Evolutionary conservation across 2,113 vertebrate species (phyloP).

Genomic region (Oreochromis tanganicae): DNA sequence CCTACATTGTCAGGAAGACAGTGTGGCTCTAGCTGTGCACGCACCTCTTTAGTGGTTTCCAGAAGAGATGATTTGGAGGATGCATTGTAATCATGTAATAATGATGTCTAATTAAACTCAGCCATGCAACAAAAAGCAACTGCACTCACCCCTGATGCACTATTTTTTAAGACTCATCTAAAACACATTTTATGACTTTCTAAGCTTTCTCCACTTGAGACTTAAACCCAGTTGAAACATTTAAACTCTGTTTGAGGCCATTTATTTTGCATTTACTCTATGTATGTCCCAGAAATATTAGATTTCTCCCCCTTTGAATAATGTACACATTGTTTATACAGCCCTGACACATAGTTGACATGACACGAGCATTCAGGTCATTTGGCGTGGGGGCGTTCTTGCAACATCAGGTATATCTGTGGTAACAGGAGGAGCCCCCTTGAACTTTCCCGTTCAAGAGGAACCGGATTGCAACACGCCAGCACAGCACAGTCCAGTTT

Average conservation of each 20-base stretch:
- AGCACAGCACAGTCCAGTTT: conserved; percentile 1
- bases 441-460: conserved; percentile 20
- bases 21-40: background rate
- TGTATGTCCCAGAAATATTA: background rate
- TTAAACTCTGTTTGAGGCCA: background rate
- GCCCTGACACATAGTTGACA: conserved; percentile 51
- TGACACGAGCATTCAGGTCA: conserved; percentile 50
- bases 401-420: conserved; percentile 58
- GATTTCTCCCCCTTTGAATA: background rate
- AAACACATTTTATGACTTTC: background rate
- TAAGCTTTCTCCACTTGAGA: background rate
- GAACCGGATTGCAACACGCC: conserved; percentile 20
- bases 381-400: conserved; percentile 52
- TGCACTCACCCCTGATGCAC: background rate
- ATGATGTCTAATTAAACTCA: background rate
- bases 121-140: background rate
- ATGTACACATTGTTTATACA: conserved; percentile 52
- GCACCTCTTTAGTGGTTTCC: conserved; percentile 8
- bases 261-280: background rate
- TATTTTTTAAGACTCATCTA: background rate
- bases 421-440: conserved; percentile 57
- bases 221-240: background rate
- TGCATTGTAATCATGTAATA: background rate
- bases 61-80: background rate
- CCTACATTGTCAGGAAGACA: conserved; percentile 38